Conservation (phyloP, 2,888 invertebrate genomes). For the Latrodectus elegans region DNA sequence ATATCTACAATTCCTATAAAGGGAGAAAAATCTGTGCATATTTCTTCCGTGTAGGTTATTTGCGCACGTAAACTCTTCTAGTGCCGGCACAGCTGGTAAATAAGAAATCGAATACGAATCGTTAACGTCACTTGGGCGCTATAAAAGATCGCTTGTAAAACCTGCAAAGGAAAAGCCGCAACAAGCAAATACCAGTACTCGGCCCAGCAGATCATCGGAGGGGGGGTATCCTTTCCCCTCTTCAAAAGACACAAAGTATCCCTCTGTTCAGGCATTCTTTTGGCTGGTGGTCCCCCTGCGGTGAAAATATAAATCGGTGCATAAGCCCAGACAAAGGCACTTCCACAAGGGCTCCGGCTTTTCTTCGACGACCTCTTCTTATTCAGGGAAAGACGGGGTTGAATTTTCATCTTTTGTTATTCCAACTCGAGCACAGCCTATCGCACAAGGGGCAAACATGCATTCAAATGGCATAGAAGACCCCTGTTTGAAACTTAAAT, state of each 20-base stretch:
- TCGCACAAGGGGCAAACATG: too few species aligned
- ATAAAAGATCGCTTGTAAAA: slow-evolving; percentile 24
- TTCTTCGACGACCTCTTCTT: neutral
- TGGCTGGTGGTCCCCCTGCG: slow-evolving; percentile 10
- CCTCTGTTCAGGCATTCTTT: slow-evolving; percentile 24
- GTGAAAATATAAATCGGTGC: slow-evolving; percentile 31
- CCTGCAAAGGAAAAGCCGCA: slow-evolving; percentile 24
- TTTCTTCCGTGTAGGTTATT: too few species aligned
- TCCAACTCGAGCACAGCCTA: too few species aligned
- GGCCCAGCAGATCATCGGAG: slow-evolving; percentile 22
- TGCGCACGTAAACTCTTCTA: too few species aligned
- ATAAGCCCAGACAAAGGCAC: slow-evolving; percentile 22
- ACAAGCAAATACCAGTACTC: slow-evolving; percentile 41
- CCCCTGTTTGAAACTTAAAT: too few species aligned
- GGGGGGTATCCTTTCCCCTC: slow-evolving; percentile 11
- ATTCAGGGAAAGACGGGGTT: neutral
- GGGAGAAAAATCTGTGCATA: too few species aligned
- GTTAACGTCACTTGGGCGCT: slow-evolving; percentile 49
- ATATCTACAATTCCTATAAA: too few species aligned
- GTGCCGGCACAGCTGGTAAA: slow-evolving; percentile 44
- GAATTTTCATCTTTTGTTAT: too few species aligned
- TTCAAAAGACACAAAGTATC: slow-evolving; percentile 45
- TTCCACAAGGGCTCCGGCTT: slow-evolving; percentile 1
- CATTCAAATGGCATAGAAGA: too few species aligned
- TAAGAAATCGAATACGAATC: slow-evolving; percentile 63